These are phyloP conservation scores for Ypsolopha scabrella DNA, from an alignment of 2,888 invertebrate genomes.

Conservation along the genomic window DNA sequence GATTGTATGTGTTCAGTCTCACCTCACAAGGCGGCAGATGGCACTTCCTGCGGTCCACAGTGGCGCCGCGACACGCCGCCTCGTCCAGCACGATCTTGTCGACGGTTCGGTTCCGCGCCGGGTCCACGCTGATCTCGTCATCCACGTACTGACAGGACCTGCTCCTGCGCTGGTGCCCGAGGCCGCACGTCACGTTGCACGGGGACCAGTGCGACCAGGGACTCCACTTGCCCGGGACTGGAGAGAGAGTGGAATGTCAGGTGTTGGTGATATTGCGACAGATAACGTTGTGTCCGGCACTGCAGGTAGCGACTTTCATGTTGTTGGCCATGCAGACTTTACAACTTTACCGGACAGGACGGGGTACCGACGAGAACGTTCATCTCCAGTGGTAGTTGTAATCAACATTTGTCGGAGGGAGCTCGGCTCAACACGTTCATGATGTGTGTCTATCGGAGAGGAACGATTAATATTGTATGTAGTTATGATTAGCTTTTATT, in stretches of 20 bases:
- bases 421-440: too few species aligned
- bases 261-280: too few species aligned
- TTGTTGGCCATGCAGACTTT: too few species aligned
- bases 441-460: too few species aligned
- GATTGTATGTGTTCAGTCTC: slow-evolving; percentile 6
- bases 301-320: too few species aligned
- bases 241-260: slow-evolving; percentile 7
- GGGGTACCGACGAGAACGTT: too few species aligned
- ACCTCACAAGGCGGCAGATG: slow-evolving; percentile 62
- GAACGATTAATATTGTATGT: too few species aligned
- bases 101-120: neutral
- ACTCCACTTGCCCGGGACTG: slow-evolving; percentile 66
- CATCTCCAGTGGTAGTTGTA: too few species aligned
- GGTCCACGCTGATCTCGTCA: slow-evolving; percentile 27
- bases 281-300: too few species aligned
- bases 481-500: too few species aligned
- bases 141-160: slow-evolving; percentile 46
- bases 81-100: slow-evolving; percentile 42
- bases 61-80: slow-evolving; percentile 41
- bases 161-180: slow-evolving; percentile 40
- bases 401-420: too few species aligned
- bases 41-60: slow-evolving; percentile 42
- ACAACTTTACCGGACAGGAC: too few species aligned
- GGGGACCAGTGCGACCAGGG: slow-evolving; percentile 52
- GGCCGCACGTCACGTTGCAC: slow-evolving; percentile 59